Base-by-base conservation (phyloP, 2,113 vertebrate species). In the Barnardius zonarius region DNA sequence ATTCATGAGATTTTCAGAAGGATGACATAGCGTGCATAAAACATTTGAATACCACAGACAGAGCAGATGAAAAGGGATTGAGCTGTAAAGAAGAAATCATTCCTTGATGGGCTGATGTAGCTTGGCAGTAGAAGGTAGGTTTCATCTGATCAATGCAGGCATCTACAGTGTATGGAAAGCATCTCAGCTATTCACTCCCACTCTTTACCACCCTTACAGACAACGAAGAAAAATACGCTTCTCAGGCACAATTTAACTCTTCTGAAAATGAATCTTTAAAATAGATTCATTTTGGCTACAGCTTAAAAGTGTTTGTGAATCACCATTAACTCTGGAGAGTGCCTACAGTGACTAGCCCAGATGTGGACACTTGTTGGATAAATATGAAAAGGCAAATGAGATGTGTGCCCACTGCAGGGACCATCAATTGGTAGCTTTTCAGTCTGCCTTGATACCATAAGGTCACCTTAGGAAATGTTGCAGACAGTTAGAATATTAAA, bases 1-100 rank as follows among this genome's bases (percentile, higher is more conserved):
- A 93, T 94, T 95, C 92, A 93, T 95, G 91, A 94, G 92, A 31
- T 91, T 95, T 95, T 92, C 91, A 92, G 92, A 95, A 37, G 33
- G 77, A 91, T 95, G 86, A 91, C 86, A 95, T n/a, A 88, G 83
- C 49, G 92, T 69, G 86, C 88, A 92, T 93, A 93, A 94, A 93
- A 93, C 74, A 94, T 95, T 89, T 92, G 92, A 93, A 91, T 94
- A 92, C 66, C 88, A 88, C 88, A 96, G 92, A 90, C 90, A 64
- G 88, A 79, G 74, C 25, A 91, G 92, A 96, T 94, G 86, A 96
- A 97, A 97, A 92, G 81, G 57, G 57, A 57, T 88, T 85, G 86
- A 91, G 88, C 67, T 93, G 78, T 91, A 91, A 94, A 96, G 87
- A 94, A 84, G 91, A 95, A 95, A 93, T 96, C 81, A 94, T 55